phyloP scores from a whole-genome alignment of 2,113 vertebrate species.

The Steatornis caripensis region DNA sequence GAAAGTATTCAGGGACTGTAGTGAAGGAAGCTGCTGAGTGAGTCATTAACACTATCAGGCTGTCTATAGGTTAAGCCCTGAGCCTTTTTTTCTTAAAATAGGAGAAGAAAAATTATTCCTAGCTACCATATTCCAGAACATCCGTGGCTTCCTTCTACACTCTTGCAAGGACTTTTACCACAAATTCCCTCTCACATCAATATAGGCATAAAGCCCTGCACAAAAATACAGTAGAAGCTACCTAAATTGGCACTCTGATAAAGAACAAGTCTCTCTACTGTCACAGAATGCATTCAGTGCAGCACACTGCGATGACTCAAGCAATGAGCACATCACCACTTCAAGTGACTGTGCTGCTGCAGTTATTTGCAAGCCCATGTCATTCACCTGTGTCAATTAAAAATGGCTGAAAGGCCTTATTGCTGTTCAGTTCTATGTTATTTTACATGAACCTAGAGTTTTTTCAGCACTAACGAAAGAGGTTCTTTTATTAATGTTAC shows the following conservation, averaged over 20 bases:
- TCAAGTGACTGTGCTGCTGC: not conserved
- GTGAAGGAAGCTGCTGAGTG: not conserved
- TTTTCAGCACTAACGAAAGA: not conserved
- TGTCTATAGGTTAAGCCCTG: not conserved
- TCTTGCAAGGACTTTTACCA: not conserved
- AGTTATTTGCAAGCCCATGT: not conserved
- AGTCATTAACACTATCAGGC: not conserved
- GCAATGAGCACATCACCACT: not conserved
- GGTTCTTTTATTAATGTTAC: not conserved
- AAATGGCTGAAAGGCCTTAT: not conserved
- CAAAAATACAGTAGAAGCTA: not conserved
- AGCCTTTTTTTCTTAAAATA: not conserved
- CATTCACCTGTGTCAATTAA: not conserved
- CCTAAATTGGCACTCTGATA: not conserved
- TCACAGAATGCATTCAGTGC: not conserved
- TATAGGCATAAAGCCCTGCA: not conserved
- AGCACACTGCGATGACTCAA: not conserved
- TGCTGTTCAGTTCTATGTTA: not conserved
- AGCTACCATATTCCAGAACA: not conserved
- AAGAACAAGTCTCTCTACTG: not conserved
- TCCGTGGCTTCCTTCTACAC: not conserved
- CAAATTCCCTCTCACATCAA: not conserved
- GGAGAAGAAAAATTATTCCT: not conserved
- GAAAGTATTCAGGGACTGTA: not conserved
- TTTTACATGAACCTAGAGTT: not conserved